phyloP scores from a whole-genome alignment of 1,140 invertebrate genomes.

The Ridgeia piscesae region DNA sequence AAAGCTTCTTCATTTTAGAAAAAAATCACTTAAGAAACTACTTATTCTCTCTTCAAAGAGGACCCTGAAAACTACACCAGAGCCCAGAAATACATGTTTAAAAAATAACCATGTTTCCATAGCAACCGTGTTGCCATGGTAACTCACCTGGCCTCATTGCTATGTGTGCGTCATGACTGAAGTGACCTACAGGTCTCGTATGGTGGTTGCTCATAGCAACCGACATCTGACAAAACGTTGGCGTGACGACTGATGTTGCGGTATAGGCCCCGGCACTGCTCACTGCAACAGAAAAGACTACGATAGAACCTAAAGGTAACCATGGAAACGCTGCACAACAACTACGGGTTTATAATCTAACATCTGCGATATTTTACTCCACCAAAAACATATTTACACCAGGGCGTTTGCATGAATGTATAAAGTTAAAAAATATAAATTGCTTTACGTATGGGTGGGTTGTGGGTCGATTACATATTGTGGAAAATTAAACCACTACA shows the following conservation, averaged over 20 bases:
- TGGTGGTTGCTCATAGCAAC: background rate
- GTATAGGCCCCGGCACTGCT: background rate
- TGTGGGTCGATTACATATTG: no score
- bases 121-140: background rate
- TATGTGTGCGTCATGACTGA: background rate
- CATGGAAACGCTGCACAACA: no score
- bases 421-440: no score
- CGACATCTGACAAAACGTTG: background rate
- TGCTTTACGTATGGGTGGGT: no score
- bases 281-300: background rate
- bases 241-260: background rate
- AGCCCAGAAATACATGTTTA: background rate
- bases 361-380: no score
- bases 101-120: no score
- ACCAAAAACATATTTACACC: no score
- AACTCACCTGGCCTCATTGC: background rate
- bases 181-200: background rate
- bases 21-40: background rate
- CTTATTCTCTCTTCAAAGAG: background rate
- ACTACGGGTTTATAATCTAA: no score
- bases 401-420: no score
- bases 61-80: background rate
- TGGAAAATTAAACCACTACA: no score
- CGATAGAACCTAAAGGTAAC: background rate
- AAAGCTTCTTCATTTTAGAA: background rate